Conservation (phyloP, 2,888 invertebrate genomes). For the Zonitis immaculata region DNA sequence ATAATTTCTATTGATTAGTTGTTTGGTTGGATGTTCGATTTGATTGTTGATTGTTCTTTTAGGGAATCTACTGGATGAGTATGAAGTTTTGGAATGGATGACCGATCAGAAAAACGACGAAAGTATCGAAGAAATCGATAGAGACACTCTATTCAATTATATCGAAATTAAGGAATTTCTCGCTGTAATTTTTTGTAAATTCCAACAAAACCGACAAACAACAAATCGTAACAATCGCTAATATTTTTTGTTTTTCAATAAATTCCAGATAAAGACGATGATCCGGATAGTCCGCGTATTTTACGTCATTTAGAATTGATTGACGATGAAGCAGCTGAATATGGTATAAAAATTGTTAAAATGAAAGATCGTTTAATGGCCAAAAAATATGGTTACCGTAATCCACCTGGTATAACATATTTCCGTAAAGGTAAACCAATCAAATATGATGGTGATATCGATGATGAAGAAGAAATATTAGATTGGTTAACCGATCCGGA, state of each 20-base stretch:
- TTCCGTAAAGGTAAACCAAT: constrained; percentile 86
- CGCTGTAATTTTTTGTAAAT: constrained; percentile 90
- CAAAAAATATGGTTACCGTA: constrained; percentile 85
- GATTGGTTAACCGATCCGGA: constrained; percentile 92
- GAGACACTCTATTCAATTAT: constrained; percentile 75
- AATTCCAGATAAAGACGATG: constrained; percentile 70
- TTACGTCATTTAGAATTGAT: constrained; percentile 84
- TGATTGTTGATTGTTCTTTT: too few relatives aligned
- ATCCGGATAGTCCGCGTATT: constrained; percentile 72
- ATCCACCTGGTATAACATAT: constrained; percentile 86
- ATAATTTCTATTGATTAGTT: too few relatives aligned
- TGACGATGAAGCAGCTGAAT: constrained; percentile 87
- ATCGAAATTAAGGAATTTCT: constrained; percentile 88
- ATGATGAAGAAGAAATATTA: constrained; percentile 81
- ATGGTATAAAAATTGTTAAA: constrained; percentile 86
- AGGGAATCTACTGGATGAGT: constrained; percentile 74
- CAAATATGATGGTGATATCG: constrained; percentile 89
- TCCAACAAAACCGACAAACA: too few relatives aligned
- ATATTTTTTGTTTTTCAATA: not conserved
- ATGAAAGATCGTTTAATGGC: constrained; percentile 86
- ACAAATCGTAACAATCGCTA: too few relatives aligned
- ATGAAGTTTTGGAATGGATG: constrained; percentile 86
- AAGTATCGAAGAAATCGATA: constrained; percentile 84
- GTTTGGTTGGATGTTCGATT: too few relatives aligned
- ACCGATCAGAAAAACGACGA: constrained; percentile 86